A percentile compares a stretch with the other conserved stretches of the same genome.
Evolutionary conservation across 2,797 vertebrate species (phyloP).

Genomic region (Amniataba percoides): DNA sequence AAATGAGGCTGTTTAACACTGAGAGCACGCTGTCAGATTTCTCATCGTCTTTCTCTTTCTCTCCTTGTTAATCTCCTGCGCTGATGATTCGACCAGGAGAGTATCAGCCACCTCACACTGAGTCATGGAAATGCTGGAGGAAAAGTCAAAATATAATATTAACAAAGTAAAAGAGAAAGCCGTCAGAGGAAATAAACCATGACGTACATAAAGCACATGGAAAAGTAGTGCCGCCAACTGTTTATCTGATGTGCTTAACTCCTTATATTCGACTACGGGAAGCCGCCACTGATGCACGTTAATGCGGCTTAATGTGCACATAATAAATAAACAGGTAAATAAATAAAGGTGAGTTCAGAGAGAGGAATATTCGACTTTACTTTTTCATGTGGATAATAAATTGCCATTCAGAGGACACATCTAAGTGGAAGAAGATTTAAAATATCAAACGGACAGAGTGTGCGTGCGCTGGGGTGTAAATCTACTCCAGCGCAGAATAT

Average conservation of each 20-base stretch:
- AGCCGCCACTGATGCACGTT: background rate
- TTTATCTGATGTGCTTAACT: background rate
- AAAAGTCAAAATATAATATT: no score
- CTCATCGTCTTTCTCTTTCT: background rate
- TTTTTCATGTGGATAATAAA: slow-evolving; percentile 42
- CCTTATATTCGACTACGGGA: background rate
- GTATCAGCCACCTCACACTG: background rate
- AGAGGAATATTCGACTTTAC: slow-evolving; percentile 21
- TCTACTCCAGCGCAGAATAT: background rate
- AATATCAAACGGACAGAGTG: slow-evolving; percentile 11
- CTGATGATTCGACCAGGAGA: no score
- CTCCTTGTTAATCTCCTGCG: no score
- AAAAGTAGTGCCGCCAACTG: background rate
- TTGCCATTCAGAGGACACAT: slow-evolving; percentile 25
- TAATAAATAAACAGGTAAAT: background rate
- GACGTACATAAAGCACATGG: no score
- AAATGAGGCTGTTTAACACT: background rate
- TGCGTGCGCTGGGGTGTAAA: slow-evolving; percentile 21
- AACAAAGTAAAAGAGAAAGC: no score
- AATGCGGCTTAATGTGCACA: no score
- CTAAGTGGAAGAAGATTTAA: slow-evolving; percentile 46
- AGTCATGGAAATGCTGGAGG: background rate
- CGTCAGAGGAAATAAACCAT: no score
- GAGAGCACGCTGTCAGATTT: background rate
- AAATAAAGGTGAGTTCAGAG: slow-evolving; percentile 1